phyloP scores from a whole-genome alignment of 2,797 vertebrate genomes.

The Sebastes nivosus region DNA sequence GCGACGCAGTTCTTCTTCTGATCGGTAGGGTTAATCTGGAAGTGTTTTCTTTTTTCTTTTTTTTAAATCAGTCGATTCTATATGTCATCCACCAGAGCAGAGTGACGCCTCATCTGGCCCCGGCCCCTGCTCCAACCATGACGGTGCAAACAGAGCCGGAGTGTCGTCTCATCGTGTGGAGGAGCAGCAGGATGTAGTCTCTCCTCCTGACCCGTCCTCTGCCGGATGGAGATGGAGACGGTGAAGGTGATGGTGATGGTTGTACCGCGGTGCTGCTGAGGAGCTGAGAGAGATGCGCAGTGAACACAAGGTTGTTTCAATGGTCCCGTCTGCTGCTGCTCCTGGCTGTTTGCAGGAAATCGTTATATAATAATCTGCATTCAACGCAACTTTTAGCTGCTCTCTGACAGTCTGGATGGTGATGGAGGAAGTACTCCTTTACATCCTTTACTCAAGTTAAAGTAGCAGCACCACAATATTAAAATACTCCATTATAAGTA shows the following conservation, averaged over 20 bases:
- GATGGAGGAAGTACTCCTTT: background rate
- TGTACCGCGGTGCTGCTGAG: background rate
- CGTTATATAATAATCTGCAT: constrained; percentile 49
- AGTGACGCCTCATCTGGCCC: constrained; percentile 1
- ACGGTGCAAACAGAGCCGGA: constrained; percentile 36
- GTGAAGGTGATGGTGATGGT: too few relatives aligned
- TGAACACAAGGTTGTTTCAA: background rate
- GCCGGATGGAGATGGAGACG: constrained; percentile 11
- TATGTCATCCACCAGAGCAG: background rate
- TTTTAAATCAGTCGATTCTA: background rate
- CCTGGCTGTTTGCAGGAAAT: constrained; percentile 7
- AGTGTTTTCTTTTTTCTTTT: constrained; percentile 58
- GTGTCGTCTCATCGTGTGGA: background rate
- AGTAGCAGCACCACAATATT: background rate
- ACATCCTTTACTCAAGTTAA: background rate
- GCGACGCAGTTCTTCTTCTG: constrained; percentile 75
- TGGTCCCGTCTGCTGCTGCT: constrained; percentile 5
- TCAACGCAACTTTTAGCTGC: constrained; percentile 20
- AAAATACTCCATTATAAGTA: background rate
- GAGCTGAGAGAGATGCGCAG: constrained; percentile 39
- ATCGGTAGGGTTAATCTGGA: constrained; percentile 76
- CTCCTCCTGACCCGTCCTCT: constrained; percentile 16
- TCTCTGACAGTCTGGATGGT: background rate
- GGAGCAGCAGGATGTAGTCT: constrained; percentile 26
- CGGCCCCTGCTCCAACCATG: constrained; percentile 25